phyloP scores from a whole-genome alignment of 1,140 invertebrate species.

The Aphidius gifuensis region DNA sequence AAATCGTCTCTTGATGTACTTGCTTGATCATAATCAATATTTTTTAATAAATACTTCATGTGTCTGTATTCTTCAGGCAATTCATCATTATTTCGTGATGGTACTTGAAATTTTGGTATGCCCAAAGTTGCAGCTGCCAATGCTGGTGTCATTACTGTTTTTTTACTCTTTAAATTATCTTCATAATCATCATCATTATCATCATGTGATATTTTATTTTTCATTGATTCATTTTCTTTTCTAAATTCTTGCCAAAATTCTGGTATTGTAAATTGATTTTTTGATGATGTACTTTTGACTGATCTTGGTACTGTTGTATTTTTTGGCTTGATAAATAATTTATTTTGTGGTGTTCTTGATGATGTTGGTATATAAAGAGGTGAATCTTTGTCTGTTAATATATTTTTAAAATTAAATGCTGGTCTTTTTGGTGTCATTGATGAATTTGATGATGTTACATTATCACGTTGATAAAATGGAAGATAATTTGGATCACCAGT shows the following conservation, averaged over 20 bases:
- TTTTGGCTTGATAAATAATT: too few relatives aligned
- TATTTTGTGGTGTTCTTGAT: neutral
- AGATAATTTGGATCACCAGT: neutral
- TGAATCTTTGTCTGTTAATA: constrained; percentile 1
- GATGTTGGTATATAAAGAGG: constrained; percentile 5
- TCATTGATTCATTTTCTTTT: neutral
- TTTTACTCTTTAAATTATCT: too few relatives aligned
- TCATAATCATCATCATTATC: too few relatives aligned
- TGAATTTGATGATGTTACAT: neutral
- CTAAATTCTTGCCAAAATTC: neutral
- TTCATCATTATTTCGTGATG: neutral
- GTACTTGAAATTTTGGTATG: neutral
- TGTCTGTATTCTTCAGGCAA: constrained; percentile 14
- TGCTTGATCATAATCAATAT: neutral
- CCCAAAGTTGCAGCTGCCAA: neutral
- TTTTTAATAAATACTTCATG: constrained; percentile 16
- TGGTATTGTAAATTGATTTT: neutral
- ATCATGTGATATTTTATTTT: too few relatives aligned
- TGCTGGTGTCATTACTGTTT: too few relatives aligned
- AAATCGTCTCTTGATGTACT: too few relatives aligned
- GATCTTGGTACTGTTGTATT: neutral
- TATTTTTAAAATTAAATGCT: constrained; percentile 1
- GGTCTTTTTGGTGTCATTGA: neutral
- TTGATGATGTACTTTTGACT: neutral
- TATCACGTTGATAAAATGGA: neutral